Conservation (phyloP, 2,888 invertebrate species). For the Drosophila anomalata region DNA sequence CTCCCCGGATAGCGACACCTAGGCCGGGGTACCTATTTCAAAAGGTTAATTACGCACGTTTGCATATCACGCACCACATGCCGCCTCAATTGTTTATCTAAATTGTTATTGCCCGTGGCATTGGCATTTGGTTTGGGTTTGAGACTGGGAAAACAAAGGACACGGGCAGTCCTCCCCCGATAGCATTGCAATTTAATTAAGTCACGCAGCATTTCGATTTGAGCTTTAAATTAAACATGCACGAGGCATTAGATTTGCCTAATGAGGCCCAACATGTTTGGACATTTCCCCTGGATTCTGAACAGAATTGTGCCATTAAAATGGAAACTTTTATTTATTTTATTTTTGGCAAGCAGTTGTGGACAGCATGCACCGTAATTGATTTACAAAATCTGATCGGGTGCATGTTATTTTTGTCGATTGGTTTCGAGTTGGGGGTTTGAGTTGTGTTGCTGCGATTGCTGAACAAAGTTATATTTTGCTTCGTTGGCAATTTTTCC, state of each 20-base stretch:
- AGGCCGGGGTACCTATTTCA: conserved; percentile 46
- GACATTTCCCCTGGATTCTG: conserved; percentile 39
- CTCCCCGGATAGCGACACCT: background rate
- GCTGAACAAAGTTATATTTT: conserved; percentile 3
- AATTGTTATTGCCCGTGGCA: conserved; percentile 42
- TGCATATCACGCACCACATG: conserved; percentile 66
- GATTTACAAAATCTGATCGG: conserved; percentile 12
- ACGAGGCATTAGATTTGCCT: conserved; percentile 28
- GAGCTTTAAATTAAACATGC: conserved; percentile 66
- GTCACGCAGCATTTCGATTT: conserved; percentile 75
- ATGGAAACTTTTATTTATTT: conserved; percentile 16
- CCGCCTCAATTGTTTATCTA: conserved; percentile 47
- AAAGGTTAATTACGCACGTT: conserved; percentile 71
- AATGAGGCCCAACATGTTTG: conserved; percentile 41
- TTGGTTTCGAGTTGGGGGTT: background rate
- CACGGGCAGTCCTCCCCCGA: conserved; percentile 19
- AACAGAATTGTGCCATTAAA: conserved; percentile 3
- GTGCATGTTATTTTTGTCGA: conserved; percentile 8
- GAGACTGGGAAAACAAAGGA: background rate
- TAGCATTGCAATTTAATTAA: conserved; percentile 75
- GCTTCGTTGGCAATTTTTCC: conserved; percentile 1
- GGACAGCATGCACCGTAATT: conserved; percentile 25
- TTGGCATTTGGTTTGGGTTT: background rate
- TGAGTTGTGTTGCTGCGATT: background rate
- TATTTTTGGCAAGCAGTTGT: conserved; percentile 11